Evolutionary conservation across 2,113 vertebrate genomes (phyloP).

Genomic region (Myocastor coypus): DNA sequence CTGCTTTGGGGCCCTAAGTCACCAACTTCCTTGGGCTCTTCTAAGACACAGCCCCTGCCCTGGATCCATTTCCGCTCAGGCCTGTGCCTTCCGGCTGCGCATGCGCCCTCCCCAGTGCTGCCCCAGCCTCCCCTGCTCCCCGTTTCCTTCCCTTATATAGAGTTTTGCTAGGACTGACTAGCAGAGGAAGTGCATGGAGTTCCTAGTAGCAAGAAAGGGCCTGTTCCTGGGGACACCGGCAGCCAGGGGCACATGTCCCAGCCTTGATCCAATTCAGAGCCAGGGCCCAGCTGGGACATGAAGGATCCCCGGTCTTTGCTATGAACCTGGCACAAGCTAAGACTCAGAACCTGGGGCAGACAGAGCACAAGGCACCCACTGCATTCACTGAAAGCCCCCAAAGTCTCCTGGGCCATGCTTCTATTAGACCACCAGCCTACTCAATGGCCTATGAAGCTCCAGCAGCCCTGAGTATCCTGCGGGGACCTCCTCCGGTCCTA

Average conservation of each 20-base stretch:
- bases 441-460: neutral
- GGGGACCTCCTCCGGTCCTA: neutral
- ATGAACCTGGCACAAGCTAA: neutral
- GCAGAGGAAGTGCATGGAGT: constrained; percentile 64
- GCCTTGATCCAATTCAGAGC: neutral
- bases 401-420: neutral
- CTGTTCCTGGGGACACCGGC: constrained; percentile 62
- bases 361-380: neutral
- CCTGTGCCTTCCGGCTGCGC: neutral
- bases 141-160: constrained; percentile 82
- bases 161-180: constrained; percentile 43
- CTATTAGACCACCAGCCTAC: neutral
- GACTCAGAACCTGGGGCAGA: neutral
- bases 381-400: neutral
- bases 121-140: constrained; percentile 9
- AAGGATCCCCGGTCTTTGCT: neutral
- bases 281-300: neutral
- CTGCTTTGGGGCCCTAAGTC: neutral
- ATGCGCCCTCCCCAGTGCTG: neutral
- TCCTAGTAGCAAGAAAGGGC: constrained; percentile 72
- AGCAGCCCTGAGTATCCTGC: neutral
- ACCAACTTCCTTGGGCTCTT: neutral
- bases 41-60: neutral
- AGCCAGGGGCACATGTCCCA: neutral
- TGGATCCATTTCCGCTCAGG: neutral